Base-by-base conservation (phyloP, 2,797 vertebrate species). In the Balearica regulorum region DNA sequence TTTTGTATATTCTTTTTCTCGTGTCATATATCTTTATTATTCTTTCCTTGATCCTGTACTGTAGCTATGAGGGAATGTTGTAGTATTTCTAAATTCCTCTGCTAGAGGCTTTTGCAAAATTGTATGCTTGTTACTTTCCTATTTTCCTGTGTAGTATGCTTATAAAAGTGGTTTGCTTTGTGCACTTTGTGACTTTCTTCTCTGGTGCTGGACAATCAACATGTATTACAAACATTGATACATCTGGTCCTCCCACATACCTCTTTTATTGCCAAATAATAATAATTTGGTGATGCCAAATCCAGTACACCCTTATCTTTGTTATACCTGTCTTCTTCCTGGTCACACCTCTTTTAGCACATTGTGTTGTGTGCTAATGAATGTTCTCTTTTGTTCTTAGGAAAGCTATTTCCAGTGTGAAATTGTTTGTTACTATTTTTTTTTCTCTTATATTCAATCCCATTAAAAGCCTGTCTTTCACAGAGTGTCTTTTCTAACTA, bases 301-400 rank as follows among this genome's bases (percentile, higher is more conserved):
- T 46, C 62, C 58, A 29, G 33, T n/a, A 6, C 39, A 69, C 14
- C 33, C 73, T 89, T 93, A 54, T 81, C 72, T 87, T 65, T 82
- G 15, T 86, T 82, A 58, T 43, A 72, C 69, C 70, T 87, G 25
- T 90, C 58, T 58, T 87, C 51, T 87, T 79, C 66, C 80, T 69
- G 58, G 39, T 73, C 83, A 55, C 70, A 79, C 37, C 66, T 92
- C 62, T 76, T 83, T 54, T 82, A 65, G n/a, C 51, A 87, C 80
- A 41, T 84, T 62, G 53, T 69, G 70, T 43, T 84, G 68, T 76
- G 39, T 87, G 83, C 66, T 84, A 87, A 55, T 83, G 72, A 86
- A 69, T 89, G 17, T 69, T 94, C 53, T 91, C 54, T 86, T 88
- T 93, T 88, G 76, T 94, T 93, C 68, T 80, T 75, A 58, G 48